Evolutionary conservation across 1,140 invertebrate species (phyloP).

Genomic region (Euschistus heros): DNA sequence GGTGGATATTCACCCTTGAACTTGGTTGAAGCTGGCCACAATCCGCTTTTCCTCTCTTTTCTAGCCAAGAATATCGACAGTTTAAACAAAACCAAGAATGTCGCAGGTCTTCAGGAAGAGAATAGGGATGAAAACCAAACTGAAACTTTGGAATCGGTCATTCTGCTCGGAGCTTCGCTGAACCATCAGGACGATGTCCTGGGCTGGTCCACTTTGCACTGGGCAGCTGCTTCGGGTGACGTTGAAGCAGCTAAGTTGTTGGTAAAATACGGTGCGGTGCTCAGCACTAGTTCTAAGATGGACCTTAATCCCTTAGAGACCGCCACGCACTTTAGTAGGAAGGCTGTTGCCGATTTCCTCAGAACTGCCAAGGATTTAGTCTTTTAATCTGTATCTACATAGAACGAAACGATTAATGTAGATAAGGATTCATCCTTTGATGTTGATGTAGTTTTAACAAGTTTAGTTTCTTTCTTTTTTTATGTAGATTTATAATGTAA

Average conservation of each 20-base stretch:
- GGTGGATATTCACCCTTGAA: neutral
- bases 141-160: neutral
- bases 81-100: neutral
- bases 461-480: too few relatives aligned
- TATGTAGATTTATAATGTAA: too few relatives aligned
- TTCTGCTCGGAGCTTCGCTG: neutral
- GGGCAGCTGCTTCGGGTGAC: neutral
- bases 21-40: neutral
- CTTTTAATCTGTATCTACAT: too few relatives aligned
- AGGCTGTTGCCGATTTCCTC: too few relatives aligned
- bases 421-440: too few relatives aligned
- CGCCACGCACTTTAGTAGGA: too few relatives aligned
- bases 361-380: too few relatives aligned
- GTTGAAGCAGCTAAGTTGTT: neutral
- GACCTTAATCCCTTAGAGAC: too few relatives aligned
- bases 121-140: neutral
- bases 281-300: too few relatives aligned
- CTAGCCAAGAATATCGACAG: neutral
- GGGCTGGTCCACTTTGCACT: neutral
- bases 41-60: too few relatives aligned
- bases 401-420: too few relatives aligned
- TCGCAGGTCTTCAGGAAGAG: neutral
- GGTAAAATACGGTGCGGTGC: neutral
- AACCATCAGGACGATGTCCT: neutral
- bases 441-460: too few relatives aligned